Evolutionary conservation across 2,113 vertebrate genomes (phyloP).

Genomic region (Sorex araneus): DNA sequence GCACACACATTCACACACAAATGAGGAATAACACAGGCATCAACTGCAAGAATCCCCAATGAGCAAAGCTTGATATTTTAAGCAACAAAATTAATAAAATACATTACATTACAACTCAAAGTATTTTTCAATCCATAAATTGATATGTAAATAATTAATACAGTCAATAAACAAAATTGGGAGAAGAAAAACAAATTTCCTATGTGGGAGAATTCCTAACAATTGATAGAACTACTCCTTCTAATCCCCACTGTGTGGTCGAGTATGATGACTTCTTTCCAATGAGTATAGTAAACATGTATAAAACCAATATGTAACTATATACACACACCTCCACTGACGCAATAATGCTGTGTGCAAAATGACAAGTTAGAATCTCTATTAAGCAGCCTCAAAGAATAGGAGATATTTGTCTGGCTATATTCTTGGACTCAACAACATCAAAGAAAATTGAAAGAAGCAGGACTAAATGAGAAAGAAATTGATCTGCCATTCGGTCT

Average conservation of each 20-base stretch:
- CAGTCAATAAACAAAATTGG: neutral
- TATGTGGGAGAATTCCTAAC: neutral
- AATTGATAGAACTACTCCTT: neutral
- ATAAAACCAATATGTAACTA: neutral
- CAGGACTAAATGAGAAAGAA: neutral
- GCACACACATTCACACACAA: neutral
- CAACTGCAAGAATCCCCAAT: neutral
- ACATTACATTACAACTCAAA: conserved; percentile 1
- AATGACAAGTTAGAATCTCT: neutral
- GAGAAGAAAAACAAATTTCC: neutral
- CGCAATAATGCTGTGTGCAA: neutral
- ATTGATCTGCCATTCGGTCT: neutral
- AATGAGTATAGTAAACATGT: neutral
- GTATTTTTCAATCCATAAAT: conserved; percentile 1
- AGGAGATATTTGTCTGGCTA: neutral
- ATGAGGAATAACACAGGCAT: neutral
- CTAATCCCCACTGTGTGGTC: neutral
- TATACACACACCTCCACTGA: neutral
- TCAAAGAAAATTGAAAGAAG: neutral
- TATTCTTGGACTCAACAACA: neutral
- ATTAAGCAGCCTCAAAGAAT: neutral
- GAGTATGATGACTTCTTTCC: neutral
- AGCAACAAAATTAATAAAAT: neutral
- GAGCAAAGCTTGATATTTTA: neutral
- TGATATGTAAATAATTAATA: neutral